phyloP scores from a whole-genome alignment of 2,797 vertebrate genomes.

The Pseudochromis fuscus region DNA sequence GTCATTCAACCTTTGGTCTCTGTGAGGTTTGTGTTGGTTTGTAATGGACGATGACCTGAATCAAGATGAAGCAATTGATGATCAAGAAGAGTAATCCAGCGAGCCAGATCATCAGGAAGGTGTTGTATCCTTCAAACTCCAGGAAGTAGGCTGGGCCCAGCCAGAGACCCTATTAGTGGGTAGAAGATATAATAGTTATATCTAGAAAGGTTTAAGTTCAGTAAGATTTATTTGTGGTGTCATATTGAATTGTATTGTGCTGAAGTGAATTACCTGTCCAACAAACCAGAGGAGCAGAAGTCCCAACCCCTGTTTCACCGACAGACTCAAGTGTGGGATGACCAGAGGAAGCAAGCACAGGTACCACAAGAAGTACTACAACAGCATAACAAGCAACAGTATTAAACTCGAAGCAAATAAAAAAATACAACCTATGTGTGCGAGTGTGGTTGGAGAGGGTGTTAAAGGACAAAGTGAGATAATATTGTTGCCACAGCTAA shows the following conservation, averaged over 20 bases:
- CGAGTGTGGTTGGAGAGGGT: no score
- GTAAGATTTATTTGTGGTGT: background rate
- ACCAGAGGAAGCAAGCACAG: conserved; percentile 93
- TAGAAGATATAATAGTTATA: background rate
- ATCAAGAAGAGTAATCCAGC: conserved; percentile 91
- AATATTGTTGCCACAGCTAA: no score
- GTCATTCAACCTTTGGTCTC: conserved; percentile 67
- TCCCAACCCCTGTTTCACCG: conserved; percentile 71
- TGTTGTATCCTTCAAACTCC: conserved; percentile 93
- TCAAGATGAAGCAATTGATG: conserved; percentile 89
- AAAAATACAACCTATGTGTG: no score
- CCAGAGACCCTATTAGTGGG: conserved; percentile 87
- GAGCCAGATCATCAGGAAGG: conserved; percentile 91
- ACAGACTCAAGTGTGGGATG: conserved; percentile 87
- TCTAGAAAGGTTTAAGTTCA: background rate
- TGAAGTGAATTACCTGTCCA: conserved; percentile 85
- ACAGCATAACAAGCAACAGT: conserved; percentile 22
- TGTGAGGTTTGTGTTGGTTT: conserved; percentile 51
- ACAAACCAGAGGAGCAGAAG: conserved; percentile 91
- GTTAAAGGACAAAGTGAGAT: background rate
- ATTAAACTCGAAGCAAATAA: background rate
- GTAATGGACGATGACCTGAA: conserved; percentile 91
- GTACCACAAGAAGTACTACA: conserved; percentile 92
- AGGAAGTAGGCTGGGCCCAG: conserved; percentile 90
- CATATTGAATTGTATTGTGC: background rate